Evolutionary conservation across 2,888 invertebrate genomes (phyloP).

Genomic region (Xylocampa areola): DNA sequence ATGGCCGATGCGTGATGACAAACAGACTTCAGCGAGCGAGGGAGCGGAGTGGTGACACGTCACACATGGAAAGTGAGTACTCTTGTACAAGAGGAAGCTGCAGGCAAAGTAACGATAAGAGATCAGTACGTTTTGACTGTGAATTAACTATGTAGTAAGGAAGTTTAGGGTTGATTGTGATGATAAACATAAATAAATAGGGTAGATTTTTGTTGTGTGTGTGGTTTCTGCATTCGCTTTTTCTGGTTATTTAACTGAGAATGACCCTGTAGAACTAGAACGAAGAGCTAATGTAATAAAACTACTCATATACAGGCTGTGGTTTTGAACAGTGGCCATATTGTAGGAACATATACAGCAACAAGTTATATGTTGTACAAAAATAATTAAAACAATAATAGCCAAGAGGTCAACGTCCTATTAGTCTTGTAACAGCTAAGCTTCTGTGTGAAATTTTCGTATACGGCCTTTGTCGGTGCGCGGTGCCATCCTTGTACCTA

Average conservation of each 20-base stretch:
- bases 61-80: constrained; percentile 63
- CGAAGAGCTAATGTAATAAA: too few relatives aligned
- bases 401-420: too few relatives aligned
- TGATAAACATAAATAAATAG: background rate
- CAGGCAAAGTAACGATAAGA: constrained; percentile 52
- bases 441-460: too few relatives aligned
- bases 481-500: too few relatives aligned
- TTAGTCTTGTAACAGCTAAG: too few relatives aligned
- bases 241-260: background rate
- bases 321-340: too few relatives aligned
- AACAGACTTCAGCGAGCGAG: constrained; percentile 59
- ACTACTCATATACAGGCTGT: too few relatives aligned
- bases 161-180: background rate
- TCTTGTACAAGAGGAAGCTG: constrained; percentile 24
- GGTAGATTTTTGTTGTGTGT: background rate
- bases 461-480: too few relatives aligned
- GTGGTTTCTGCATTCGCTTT: background rate
- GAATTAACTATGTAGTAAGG: constrained; percentile 2
- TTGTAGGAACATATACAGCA: too few relatives aligned
- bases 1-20: constrained; percentile 53
- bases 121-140: constrained; percentile 37
- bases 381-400: too few relatives aligned
- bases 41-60: constrained; percentile 57
- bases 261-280: background rate
- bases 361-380: too few relatives aligned